These are phyloP conservation scores for Alethe castanea DNA, from an alignment of 2,113 vertebrate genomes.

Conservation along the genomic window DNA sequence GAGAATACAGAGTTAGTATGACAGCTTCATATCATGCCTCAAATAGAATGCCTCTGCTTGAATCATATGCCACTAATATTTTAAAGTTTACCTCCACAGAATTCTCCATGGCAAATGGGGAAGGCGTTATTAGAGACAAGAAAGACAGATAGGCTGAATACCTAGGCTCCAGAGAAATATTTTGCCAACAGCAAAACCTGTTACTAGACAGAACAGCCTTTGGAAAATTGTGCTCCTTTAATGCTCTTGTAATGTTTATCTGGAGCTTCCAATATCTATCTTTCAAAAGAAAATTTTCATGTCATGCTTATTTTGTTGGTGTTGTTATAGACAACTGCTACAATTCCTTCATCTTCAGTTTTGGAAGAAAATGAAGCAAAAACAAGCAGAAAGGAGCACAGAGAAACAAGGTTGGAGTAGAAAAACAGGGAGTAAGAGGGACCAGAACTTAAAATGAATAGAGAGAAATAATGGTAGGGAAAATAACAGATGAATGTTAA, in stretches of 20 bases:
- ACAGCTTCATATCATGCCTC: not conserved
- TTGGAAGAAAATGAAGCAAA: not conserved
- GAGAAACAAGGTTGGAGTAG: not conserved
- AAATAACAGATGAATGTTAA: not conserved
- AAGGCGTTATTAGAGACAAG: not conserved
- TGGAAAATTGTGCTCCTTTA: not conserved
- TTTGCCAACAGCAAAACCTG: not conserved
- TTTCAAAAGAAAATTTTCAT: not conserved
- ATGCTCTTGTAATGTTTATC: not conserved
- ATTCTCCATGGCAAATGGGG: not conserved
- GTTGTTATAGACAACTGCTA: not conserved
- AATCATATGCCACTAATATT: not conserved
- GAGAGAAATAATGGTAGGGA: not conserved
- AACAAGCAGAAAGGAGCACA: not conserved
- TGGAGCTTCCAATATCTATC: not conserved
- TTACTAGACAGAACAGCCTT: not conserved
- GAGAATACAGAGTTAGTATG: not conserved
- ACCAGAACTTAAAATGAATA: not conserved
- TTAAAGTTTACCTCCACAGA: not conserved
- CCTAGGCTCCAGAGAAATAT: not conserved
- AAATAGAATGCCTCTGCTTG: not conserved
- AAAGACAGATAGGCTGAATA: not conserved
- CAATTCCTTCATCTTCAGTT: not conserved
- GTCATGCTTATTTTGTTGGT: not conserved
- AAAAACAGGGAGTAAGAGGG: not conserved